Base-by-base conservation (phyloP, 2,113 vertebrate species). In the Anser cygnoides region DNA sequence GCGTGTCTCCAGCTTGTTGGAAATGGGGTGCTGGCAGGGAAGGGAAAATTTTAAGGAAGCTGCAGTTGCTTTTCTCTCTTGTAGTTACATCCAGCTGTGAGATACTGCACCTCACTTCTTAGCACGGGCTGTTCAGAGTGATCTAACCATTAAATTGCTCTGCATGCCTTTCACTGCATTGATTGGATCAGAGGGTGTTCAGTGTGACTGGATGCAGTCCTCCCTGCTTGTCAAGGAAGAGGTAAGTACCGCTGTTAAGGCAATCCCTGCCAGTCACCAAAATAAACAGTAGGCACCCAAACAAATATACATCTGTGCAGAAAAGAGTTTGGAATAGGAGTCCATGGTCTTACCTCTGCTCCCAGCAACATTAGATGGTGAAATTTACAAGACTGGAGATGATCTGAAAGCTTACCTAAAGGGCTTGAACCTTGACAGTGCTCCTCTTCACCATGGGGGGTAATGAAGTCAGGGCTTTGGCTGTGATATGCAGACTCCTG, bases 291-390 rank as follows among this genome's bases (percentile, higher is more conserved):
- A 66, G 28, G 46, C 8, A 44, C 17, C 35, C 66, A 54, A 23
- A 11, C 4, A 83, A 49, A 35, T 33, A 4, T 18, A 59, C 2
- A 14, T 10, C 5, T 61, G 5, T 58, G 37, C 20, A 37, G 31
- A 57, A 58, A 87, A 73, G 29, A 11, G 17, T 74, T 23, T 54
- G 41, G 39, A 15, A n/a, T 2, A 14, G 28, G 9, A 73, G 21
- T 41, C 11, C 0, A 0, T 44, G 44, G 4, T 46, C 25, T 63
- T 63, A 39, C 39, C 28, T 75, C 43, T 23, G 18, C 11, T 37
- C 8, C 8, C 29, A 65, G 15, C 0, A 0, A 41, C n/a, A 3
- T 26, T 41, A 76, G 19, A 35, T 77, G 41, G 15, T 85, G 21
- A 33, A 44, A 77, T 44, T 44, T 11, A 50, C 3, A 35, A 52